Base-by-base conservation (phyloP, 2,888 invertebrate species). In the Psococerastis gibbosa region DNA sequence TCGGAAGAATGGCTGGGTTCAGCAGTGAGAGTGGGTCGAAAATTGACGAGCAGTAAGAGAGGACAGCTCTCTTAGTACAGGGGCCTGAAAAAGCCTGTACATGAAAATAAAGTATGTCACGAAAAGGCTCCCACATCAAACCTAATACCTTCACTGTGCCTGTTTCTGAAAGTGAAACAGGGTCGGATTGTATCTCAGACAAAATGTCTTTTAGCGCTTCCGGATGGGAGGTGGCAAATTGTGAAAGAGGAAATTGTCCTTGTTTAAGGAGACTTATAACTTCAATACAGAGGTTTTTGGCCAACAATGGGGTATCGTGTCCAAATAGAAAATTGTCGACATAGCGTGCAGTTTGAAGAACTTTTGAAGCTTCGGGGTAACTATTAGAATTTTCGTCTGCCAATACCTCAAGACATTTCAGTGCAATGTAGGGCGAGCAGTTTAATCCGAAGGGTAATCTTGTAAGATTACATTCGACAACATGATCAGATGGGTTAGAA, bases 401-500 rank as follows among this genome's bases (percentile, higher is more conserved):
- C 6, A 50, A 22, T 31, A 49, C 44, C 9, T 46, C 46, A 4
- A 54, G 15, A 3, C 45, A 41, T 22, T 49, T 43, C 2, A 48
- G 49, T 1, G 53, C 52, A 13, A 51, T 42, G 45, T 38, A 53
- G 22, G 51, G 52, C 11, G 53, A 49, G 3, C 49, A 42, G 5
- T 50, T 34, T 3, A 49, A 49, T 18, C 52, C 54, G 47, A 50
- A 54, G 1, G 52, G 50, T n/a, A 54, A 46, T 22, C 49, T 51
- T 13, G 38, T 44, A 17, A 54, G 35, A n/a, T 47, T 46, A 34
- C 48, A 53, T 9, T 50, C 46, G 16, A 44, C 16, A 5, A 52
- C 32, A 18, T 49, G 46, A 3, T 45, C 35, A 0, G 41, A 5
- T 2, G 38, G 33, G 32, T 41, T 44, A 8, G 48, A 31, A 35